Base-by-base conservation (phyloP, 2,113 vertebrate species). In the Pseudonaja textilis region DNA sequence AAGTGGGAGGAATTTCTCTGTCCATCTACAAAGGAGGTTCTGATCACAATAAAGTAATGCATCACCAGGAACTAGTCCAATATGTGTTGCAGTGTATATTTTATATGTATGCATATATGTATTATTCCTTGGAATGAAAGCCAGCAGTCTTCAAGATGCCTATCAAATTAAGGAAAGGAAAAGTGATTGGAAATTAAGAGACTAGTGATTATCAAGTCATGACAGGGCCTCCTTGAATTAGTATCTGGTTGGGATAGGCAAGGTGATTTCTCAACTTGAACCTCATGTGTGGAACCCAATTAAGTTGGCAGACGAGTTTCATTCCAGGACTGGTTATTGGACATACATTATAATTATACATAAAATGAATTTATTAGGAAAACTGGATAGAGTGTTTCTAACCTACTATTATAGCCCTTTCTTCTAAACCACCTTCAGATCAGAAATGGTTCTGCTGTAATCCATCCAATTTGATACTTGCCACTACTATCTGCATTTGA, bases 401-500 rank as follows among this genome's bases (percentile, higher is more conserved):
- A 0, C 0, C 61, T 26, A 8, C 1, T n/a, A 26, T 25, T 34
- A 39, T 0, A 0, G 0, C 25, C 4, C 45, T 90, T 89, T 89
- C 42, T 20, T n/a, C 18, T 52, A 20, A 26, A 50, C 42, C 34
- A 45, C 22, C 89, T 64, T 59, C 64, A 52, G 55, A 89, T 42
- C 85, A 23, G 23, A 11, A 39, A 56, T 12, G 47, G 12, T 45
- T 61, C n/a, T 16, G 25, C 26, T 29, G 56, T 5, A 20, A 88
- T 16, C 45, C 22, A 50, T 7, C 47, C 0, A 1, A 91, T 81
- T 16, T 89, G 10, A n/a, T 5, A 89, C 87, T 11, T 8, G 42
- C 26, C 95, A 94, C 0, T 0, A 91, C 95, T 96, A 91, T 94
- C 96, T 94, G 93, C 87, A 54, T 91, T 96, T 96, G 95, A 96